Base-by-base conservation (phyloP, 2,888 invertebrate genomes). In the Eupithecia exiguata region DNA sequence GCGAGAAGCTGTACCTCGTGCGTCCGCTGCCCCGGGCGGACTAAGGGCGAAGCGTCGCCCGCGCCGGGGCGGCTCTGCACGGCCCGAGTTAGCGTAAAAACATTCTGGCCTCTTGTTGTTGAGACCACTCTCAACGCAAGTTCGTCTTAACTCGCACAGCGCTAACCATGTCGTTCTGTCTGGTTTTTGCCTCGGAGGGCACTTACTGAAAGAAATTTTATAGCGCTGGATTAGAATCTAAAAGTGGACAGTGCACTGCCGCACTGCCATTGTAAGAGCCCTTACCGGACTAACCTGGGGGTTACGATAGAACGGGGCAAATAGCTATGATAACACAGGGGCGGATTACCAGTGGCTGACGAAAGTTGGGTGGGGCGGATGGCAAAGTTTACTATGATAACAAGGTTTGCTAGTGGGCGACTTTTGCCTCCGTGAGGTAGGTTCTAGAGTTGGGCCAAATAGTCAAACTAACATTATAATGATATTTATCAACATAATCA, bases 1-100 rank as follows among this genome's bases (percentile, higher is more conserved):
- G 99, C 84, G 99, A 99, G 95, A 99, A 99, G 94, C 96, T 99
- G 76, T 99, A 98, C 95, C 96, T 99, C 84, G 98, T 99, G 87
- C 97, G 99, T 86, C 97, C 99, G 80, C 96, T 99, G 89, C 98
- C 98, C 70, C 87, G 90, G 79, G 88, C 89, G 77, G 76, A 83
- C 77, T 87, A 81, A 61, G 9, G 21, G n/a, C 62, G 16, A 16
- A 30, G 30, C 30, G 30, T 30, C 30, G 5, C 12, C 25, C 0
- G 12, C 5, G 16, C 30, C 40, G 40, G 5, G 14, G 25, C 61
- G 6, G 18, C 25, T 25, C 12, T 58, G 25, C 58, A 46, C 46
- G 18, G 46, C n/a, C 18, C 9, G 18, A 46, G 7, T 46, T n/a
- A 46, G 18, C 46, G 5, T 46, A 9, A 18, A 18, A n/a, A 46